Evolutionary conservation across 2,888 invertebrate genomes (phyloP), one percentile per base, ranked within the genome.

Genomic region (Lumbricus terrestris): DNA sequence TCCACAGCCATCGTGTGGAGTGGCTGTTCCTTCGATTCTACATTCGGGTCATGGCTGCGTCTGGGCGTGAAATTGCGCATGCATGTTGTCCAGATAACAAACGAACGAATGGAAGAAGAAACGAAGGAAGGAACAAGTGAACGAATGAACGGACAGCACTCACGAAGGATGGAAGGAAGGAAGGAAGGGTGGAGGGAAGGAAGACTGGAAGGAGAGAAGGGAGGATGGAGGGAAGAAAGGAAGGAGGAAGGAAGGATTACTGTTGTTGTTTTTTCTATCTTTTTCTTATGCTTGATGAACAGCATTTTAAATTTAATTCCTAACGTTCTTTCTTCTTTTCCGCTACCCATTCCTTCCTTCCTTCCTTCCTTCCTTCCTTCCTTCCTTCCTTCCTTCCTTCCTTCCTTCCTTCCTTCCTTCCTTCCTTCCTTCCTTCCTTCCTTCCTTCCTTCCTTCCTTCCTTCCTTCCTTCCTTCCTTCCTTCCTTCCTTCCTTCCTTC

Each of bases 41-140:
- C 69, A 69, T 29, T 69, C 69, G 69, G 69, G 69, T 69, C 69
- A 69, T 8, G 29, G n/a, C 69, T 69, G 69, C 69, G n/a, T 11
- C 69, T 69, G 69, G 69, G 69, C 69, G 69, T 69, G 69, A 69
- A 69, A 69, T 69, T 69, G 69, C 69, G n/a, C 69, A n/a, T 69
- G 69, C 69, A n/a, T 69, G 69, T 23, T 69, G 69, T n/a, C 69
- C 69, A 69, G 69, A 69, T 69, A 69, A n/a, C 69, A 69, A n/a
- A 69, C 69, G 69, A n/a, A 16, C 29, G n/a, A n/a, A 47, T n/a
- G 13, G 8, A 69, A 69, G 69, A n/a, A 69, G 29, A 8, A 69
- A 69, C 69, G 23, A 54, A 23, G 0, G 69, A 69, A 47, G 20
- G 47, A 47, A 47, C 40, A 6, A 42, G 18, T 16, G 6, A 42